Evolutionary conservation across 2,888 invertebrate genomes (phyloP).

Genomic region (Mesorhabditis spiculigera): DNA sequence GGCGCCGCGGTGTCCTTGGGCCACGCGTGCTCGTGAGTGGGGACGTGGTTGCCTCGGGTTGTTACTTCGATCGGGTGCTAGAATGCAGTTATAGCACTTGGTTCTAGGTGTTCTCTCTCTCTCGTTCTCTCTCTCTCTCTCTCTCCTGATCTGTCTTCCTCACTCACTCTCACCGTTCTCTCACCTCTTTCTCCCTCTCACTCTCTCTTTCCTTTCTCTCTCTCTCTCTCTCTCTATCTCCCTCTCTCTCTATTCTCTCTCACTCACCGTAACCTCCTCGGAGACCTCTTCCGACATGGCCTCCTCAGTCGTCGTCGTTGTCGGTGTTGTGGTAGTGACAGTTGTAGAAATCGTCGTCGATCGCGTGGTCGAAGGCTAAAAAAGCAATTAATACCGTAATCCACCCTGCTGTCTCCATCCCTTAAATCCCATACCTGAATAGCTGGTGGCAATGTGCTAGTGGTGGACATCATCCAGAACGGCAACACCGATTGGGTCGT

Average conservation of each 20-base stretch:
- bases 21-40: background rate
- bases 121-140: background rate
- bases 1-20: background rate
- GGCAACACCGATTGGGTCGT: slow-evolving; percentile 29
- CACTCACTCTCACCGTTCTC: background rate
- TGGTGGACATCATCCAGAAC: slow-evolving; percentile 36
- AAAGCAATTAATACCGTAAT: background rate
- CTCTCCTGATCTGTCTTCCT: too few species aligned
- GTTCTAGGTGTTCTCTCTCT: background rate
- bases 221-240: background rate
- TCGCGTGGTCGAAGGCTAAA: slow-evolving; percentile 1
- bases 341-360: background rate
- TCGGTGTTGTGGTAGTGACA: background rate
- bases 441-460: slow-evolving; percentile 12
- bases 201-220: background rate
- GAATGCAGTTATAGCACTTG: background rate
- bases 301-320: slow-evolving; percentile 7
- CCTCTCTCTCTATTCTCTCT: background rate
- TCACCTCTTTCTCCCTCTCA: background rate
- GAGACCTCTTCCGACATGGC: background rate
- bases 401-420: background rate
- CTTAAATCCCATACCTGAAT: slow-evolving; percentile 10
- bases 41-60: background rate
- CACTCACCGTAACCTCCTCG: slow-evolving; percentile 5
- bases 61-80: background rate